A percentile compares a stretch with the other conserved stretches of the same genome.
Evolutionary conservation across 2,888 invertebrate species (phyloP).

Genomic region (Eutolmus rufibarbis): DNA sequence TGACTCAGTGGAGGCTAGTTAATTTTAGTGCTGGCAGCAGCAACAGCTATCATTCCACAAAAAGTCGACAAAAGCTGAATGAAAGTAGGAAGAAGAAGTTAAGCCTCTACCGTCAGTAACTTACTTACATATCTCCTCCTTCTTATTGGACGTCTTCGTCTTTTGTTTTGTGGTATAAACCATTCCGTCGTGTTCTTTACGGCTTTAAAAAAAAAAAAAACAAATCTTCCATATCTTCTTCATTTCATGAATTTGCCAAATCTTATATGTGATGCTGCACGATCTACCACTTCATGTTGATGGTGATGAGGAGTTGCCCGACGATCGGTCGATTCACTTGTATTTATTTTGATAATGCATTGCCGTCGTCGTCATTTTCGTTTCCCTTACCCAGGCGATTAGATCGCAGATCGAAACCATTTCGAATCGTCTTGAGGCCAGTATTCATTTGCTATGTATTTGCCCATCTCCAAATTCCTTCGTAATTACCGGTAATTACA

Average conservation of each 20-base stretch:
- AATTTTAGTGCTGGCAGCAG: not conserved
- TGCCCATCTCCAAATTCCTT: not conserved
- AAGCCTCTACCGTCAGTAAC: not conserved
- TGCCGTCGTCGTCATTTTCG: not conserved
- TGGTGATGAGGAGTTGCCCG: not conserved
- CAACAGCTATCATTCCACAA: not conserved
- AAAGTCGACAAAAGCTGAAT: slow-evolving; percentile 1
- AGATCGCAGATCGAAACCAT: not conserved
- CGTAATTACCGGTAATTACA: not conserved
- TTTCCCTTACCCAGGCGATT: not conserved
- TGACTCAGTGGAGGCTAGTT: not conserved
- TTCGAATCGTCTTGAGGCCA: not conserved
- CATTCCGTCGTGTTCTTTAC: not conserved
- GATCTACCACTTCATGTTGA: not conserved
- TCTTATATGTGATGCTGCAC: not conserved
- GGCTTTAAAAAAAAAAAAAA: not conserved
- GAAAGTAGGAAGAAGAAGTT: slow-evolving; percentile 22
- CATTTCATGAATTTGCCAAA: not conserved
- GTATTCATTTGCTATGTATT: not conserved
- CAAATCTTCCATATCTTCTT: not conserved
- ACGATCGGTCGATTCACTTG: not conserved
- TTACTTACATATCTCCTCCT: not conserved
- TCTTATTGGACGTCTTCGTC: not conserved
- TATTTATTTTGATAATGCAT: not conserved
- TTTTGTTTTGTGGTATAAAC: not conserved